Percentiles rank a stretch among this genome's conserved stretches.
Conservation (phyloP, 2,888 invertebrate species). For the Deilephila elpenor region DNA sequence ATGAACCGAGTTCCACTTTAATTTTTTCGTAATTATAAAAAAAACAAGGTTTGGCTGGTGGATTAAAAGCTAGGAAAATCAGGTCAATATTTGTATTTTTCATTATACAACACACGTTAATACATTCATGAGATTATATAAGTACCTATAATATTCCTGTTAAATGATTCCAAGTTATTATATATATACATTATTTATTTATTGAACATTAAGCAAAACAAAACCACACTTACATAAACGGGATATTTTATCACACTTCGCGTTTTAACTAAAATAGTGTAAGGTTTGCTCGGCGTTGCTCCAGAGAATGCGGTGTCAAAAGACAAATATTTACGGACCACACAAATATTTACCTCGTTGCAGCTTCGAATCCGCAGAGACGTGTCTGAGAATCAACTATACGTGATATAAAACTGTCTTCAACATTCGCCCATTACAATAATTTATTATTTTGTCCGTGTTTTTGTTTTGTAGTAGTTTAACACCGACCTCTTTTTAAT, state of each 20-base stretch:
- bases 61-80: neutral
- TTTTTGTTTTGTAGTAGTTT: neutral
- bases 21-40: neutral
- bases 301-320: slow-evolving; percentile 16
- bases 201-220: neutral
- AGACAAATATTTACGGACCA: slow-evolving; percentile 21
- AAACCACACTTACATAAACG: neutral
- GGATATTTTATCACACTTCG: neutral
- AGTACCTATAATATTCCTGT: too few relatives aligned
- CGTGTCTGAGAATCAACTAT: neutral
- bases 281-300: neutral
- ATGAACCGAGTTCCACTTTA: neutral
- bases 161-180: too few relatives aligned
- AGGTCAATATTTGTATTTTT: neutral
- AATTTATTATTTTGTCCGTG: neutral
- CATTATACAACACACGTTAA: too few relatives aligned
- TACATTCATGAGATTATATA: too few relatives aligned
- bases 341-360: slow-evolving; percentile 18
- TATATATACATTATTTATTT: neutral
- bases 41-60: neutral
- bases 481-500: too few relatives aligned
- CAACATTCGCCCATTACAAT: neutral
- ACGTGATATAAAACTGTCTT: slow-evolving; percentile 6
- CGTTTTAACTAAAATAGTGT: slow-evolving; percentile 12
- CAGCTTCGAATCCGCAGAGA: slow-evolving; percentile 16